Base-by-base conservation (phyloP, 2,113 vertebrate genomes). In the Tamias sibiricus region DNA sequence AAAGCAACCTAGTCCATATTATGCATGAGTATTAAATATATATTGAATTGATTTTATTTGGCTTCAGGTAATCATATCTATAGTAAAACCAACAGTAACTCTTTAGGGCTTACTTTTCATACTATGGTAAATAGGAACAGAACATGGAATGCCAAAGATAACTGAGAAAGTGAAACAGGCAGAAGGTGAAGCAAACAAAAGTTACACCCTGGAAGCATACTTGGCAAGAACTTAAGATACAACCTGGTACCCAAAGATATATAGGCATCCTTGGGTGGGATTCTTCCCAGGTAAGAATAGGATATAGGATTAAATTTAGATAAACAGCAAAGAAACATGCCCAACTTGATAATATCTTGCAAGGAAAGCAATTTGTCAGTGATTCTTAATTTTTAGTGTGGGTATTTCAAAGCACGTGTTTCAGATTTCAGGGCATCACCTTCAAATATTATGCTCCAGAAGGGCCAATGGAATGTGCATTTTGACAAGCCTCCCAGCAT, bases 81-180 rank as follows among this genome's bases (percentile, higher is more conserved):
- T 26, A 79, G 26, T 94, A 54, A 93, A 92, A 95, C 76, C 68
- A 22, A 77, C 2, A 87, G 35, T 16, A 52, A 93, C 32, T 37
- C 14, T 92, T 62, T 54, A 22, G 7, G 1, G 1, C 64, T 83
- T 75, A 14, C 52, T 87, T 40, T 44, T 19, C 87, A 22, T 7
- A 66, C 24, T 35, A 9, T 69, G 3, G 12, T 68, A 72, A 86
- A 57, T 1, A 88, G 10, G 3, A 69, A 32, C 37, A 1, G 44
- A 90, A 85, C 37, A n/a, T 0, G 30, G 3, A 75, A 83, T 68
- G 44, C 74, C 2, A 77, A 87, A 57, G 10, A 59, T 87, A 80
- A 84, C 32, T 57, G 17, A 87, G 32, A 66, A 75, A 72, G 44
- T 87, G 8, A 77, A 89, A 74, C 1, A 30, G 22, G 4, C 2